A percentile compares a stretch with the other conserved stretches of the same genome.
Conservation (phyloP, 2,113 vertebrate species). For the Rhabdomys dilectus region DNA sequence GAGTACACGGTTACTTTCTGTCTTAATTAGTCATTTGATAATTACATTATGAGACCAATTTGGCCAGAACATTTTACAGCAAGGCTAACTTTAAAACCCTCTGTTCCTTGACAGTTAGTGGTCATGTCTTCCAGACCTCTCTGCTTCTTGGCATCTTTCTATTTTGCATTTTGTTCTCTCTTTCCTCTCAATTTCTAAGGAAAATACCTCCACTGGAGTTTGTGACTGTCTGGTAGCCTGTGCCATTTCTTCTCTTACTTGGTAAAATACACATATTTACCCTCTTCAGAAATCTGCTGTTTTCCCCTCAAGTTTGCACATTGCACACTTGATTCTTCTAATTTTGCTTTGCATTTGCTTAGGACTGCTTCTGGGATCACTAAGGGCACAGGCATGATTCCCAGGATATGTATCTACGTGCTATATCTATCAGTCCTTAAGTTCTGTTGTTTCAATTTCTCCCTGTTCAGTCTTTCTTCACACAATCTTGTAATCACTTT, state of each 20-base stretch:
- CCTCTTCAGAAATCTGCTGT: slow-evolving; percentile 3
- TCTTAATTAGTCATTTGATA: neutral
- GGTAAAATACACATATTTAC: neutral
- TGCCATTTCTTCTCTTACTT: neutral
- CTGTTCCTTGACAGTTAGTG: slow-evolving; percentile 15
- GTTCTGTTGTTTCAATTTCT: slow-evolving; percentile 29
- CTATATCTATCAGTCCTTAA: neutral
- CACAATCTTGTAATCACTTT: neutral
- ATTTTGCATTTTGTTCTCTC: neutral
- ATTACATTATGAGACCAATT: neutral
- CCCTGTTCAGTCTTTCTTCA: slow-evolving; percentile 7
- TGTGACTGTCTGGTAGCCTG: neutral
- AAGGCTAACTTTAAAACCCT: neutral
- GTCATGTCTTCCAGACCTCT: neutral
- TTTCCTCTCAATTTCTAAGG: neutral
- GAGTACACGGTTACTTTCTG: neutral
- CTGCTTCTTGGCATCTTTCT: neutral
- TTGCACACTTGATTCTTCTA: neutral
- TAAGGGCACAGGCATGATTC: neutral
- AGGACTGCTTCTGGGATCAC: neutral
- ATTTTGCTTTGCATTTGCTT: neutral
- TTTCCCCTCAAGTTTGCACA: neutral
- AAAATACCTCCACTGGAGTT: neutral
- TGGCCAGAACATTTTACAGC: slow-evolving; percentile 5
- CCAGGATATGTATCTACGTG: neutral